phyloP scores from a whole-genome alignment of 1,140 invertebrate genomes.

The Lordiphosa stackelbergi region DNA sequence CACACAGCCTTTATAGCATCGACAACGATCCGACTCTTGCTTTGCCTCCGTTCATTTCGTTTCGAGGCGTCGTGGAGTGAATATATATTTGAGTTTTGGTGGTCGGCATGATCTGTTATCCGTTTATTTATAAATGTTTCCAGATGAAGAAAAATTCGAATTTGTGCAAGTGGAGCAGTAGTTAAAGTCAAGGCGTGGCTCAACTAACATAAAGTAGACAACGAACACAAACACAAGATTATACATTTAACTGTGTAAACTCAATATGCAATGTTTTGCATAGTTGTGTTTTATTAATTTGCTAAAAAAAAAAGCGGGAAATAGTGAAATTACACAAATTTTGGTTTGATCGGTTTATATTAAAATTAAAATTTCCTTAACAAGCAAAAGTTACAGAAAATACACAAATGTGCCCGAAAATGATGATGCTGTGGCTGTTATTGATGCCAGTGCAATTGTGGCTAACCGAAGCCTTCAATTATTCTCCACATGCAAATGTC shows the following conservation, averaged over 20 bases:
- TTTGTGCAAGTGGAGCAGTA: background rate
- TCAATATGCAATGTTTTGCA: too few relatives aligned
- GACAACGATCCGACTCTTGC: constrained; percentile 20
- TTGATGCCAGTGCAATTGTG: constrained; percentile 6
- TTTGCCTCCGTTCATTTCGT: constrained; percentile 1
- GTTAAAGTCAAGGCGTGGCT: too few relatives aligned
- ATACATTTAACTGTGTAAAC: too few relatives aligned
- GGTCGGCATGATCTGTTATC: constrained; percentile 34
- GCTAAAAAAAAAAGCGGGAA: too few relatives aligned
- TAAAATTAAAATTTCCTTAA: constrained; percentile 19
- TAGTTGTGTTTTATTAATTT: background rate
- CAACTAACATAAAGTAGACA: too few relatives aligned
- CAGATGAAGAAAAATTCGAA: too few relatives aligned
- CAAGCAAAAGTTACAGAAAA: constrained; percentile 12
- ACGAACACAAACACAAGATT: too few relatives aligned
- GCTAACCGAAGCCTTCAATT: constrained; percentile 55
- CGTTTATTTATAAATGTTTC: background rate
- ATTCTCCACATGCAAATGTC: constrained; percentile 48
- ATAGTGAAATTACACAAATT: constrained; percentile 44
- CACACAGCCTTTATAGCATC: background rate
- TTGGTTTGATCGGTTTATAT: constrained; percentile 39
- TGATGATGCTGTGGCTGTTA: constrained; percentile 25
- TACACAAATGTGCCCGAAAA: background rate
- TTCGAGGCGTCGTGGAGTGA: constrained; percentile 29
- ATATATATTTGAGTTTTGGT: constrained; percentile 28